Evolutionary conservation across 2,888 invertebrate genomes (phyloP), one percentile per base, ranked within the genome.

Genomic region (Cremastobaeus sp.): DNA sequence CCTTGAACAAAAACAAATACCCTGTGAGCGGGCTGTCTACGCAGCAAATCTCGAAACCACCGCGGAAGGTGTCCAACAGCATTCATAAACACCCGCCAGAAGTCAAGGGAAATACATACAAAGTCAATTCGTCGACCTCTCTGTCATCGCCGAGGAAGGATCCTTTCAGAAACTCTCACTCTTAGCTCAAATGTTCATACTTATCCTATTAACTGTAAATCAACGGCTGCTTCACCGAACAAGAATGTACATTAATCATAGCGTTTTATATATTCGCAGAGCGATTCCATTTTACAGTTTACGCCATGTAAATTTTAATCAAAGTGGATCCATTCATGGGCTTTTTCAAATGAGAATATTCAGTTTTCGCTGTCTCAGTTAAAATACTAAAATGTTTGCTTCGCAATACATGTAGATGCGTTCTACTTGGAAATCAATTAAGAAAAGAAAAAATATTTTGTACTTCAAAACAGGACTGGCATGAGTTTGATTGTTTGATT

Each of bases 31-130:
- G 92, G 77, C 88, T 92, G 77, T 91, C 90, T 62, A 91, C 89
- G 55, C 90, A 89, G 35, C 90, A 90, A 78, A 90, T 91, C 62
- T 88, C 89, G 28, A 92, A 92, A 79, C 89, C 90, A 12, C 87
- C 88, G 34, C 89, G 92, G 48, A 92, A 92, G 82, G 86, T 89
- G 45, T 89, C 90, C 6, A 89, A 90, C 18, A 91, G 91, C 78
- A 84, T 83, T 5, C 92, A 92, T 84, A 90, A 94, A 81, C 94
- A 95, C 89, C 94, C 94, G 65, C 93, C 93, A 78, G 94, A 94
- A 85, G 92, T 93, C 84, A 81, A 79, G 43, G 77, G 78, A 18
- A 81, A 77, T 41, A 76, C 57, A 3, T 65, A 71, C 41, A 57
- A 64, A 73, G 64, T 82, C 17, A 79, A 76, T 15, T 66, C 74